Percentiles rank a stretch among this genome's conserved stretches.
Conservation (phyloP, 2,888 invertebrate species). For the Drosophila subsilvestris region DNA sequence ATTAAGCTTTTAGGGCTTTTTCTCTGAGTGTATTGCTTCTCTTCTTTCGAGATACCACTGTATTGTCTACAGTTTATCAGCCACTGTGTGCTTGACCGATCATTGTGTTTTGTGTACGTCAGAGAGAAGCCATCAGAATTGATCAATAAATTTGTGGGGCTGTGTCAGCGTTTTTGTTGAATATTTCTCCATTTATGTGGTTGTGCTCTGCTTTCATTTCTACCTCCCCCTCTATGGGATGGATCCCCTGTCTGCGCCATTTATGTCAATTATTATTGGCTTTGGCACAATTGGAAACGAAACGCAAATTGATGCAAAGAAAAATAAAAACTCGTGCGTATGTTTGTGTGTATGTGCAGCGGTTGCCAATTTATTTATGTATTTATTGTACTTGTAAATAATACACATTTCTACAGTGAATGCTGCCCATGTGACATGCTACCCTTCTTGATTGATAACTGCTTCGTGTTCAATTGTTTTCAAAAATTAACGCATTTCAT, state of each 20-base stretch:
- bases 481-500: slow-evolving; percentile 17
- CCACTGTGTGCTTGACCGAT: slow-evolving; percentile 19
- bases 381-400: slow-evolving; percentile 36
- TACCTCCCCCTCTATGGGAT: slow-evolving; percentile 14
- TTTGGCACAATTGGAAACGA: slow-evolving; percentile 68
- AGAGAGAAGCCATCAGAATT: slow-evolving; percentile 38
- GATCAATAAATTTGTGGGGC: slow-evolving; percentile 41
- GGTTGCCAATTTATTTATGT: slow-evolving; percentile 46
- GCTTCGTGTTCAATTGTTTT: slow-evolving; percentile 25
- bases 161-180: slow-evolving; percentile 35
- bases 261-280: slow-evolving; percentile 76
- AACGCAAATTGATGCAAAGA: slow-evolving; percentile 75
- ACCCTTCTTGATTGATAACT: slow-evolving; percentile 30
- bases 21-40: no score
- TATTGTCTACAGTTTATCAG: slow-evolving; percentile 14
- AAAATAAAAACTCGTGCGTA: slow-evolving; percentile 48
- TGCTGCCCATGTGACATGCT: slow-evolving; percentile 27
- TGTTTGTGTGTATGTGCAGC: not conserved
- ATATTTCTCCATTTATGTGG: slow-evolving; percentile 53
- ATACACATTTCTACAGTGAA: slow-evolving; percentile 22
- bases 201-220: slow-evolving; percentile 55
- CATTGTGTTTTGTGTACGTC: slow-evolving; percentile 34
- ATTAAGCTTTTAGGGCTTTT: no score
- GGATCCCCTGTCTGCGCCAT: slow-evolving; percentile 37
- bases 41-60: no score